A percentile compares a stretch with the other conserved stretches of the same genome.
Evolutionary conservation across 2,113 vertebrate genomes (phyloP).

Genomic region (Oncorhynchus mykiss): DNA sequence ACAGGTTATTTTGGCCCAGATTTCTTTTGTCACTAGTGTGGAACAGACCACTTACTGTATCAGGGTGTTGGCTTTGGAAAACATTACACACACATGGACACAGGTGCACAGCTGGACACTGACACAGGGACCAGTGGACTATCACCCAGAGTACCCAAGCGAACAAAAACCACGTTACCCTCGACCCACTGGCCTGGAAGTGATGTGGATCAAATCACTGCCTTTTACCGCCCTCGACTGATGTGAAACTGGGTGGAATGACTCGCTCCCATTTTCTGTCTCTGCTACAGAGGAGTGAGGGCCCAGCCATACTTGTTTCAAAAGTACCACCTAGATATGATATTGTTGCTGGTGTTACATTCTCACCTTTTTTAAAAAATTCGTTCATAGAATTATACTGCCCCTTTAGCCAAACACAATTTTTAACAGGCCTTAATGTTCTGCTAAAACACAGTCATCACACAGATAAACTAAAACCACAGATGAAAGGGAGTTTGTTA

Average conservation of each 20-base stretch:
- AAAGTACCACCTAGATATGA: too few species aligned
- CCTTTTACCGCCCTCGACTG: neutral
- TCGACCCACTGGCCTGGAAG: slow-evolving; percentile 39
- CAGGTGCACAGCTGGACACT: slow-evolving; percentile 2
- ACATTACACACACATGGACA: neutral
- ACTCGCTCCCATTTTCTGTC: neutral
- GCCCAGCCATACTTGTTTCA: too few species aligned
- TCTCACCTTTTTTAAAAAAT: too few species aligned
- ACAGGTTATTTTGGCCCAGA: neutral
- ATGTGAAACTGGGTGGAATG: slow-evolving; percentile 22
- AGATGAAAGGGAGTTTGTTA: too few species aligned
- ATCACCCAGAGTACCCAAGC: slow-evolving; percentile 13
- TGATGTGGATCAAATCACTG: slow-evolving; percentile 23
- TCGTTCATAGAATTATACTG: too few species aligned
- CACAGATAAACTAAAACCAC: too few species aligned
- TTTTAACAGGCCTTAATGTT: too few species aligned
- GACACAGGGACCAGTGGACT: slow-evolving; percentile 9
- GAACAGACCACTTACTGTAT: neutral
- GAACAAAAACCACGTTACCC: slow-evolving; percentile 17
- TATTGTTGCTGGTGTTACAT: too few species aligned
- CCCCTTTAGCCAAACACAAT: too few species aligned
- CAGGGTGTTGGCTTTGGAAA: neutral
- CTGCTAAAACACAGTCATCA: too few species aligned
- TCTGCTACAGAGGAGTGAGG: neutral
- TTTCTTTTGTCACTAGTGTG: neutral